Conservation (phyloP, 1,140 invertebrate genomes). For the Bradysia coprophila region DNA sequence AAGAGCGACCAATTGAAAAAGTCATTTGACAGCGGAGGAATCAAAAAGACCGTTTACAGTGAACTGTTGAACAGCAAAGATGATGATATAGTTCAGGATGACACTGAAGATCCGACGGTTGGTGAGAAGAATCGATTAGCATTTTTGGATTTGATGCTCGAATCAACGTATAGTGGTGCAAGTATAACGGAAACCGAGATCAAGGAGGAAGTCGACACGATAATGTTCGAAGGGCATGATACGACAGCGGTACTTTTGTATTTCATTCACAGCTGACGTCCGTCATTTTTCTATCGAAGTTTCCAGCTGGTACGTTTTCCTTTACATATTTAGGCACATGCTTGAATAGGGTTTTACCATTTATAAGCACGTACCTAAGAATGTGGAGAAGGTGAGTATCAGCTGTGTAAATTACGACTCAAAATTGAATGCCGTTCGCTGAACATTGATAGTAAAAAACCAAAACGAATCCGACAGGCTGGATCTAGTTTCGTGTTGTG, state of each 20-base stretch:
- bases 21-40: neutral
- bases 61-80: neutral
- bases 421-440: too few species aligned
- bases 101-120: constrained; percentile 13
- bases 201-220: constrained; percentile 69
- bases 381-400: too few species aligned
- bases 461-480: constrained; percentile 19
- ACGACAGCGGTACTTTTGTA: too few species aligned
- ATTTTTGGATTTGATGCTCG: constrained; percentile 71
- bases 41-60: neutral
- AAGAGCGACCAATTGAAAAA: neutral
- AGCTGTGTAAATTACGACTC: too few species aligned
- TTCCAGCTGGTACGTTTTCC: too few species aligned
- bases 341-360: too few species aligned
- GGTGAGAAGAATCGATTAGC: constrained; percentile 57
- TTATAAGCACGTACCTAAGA: too few species aligned
- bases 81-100: constrained; percentile 3
- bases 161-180: constrained; percentile 34
- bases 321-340: too few species aligned
- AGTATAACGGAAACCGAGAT: constrained; percentile 58
- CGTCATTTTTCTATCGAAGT: too few species aligned
- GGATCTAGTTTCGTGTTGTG: constrained; percentile 62
- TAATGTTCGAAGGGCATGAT: constrained; percentile 69
- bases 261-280: too few species aligned
- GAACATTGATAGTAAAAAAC: too few species aligned